phyloP scores from a whole-genome alignment of 2,888 invertebrate genomes.

The Sceliomorpha sp. region DNA sequence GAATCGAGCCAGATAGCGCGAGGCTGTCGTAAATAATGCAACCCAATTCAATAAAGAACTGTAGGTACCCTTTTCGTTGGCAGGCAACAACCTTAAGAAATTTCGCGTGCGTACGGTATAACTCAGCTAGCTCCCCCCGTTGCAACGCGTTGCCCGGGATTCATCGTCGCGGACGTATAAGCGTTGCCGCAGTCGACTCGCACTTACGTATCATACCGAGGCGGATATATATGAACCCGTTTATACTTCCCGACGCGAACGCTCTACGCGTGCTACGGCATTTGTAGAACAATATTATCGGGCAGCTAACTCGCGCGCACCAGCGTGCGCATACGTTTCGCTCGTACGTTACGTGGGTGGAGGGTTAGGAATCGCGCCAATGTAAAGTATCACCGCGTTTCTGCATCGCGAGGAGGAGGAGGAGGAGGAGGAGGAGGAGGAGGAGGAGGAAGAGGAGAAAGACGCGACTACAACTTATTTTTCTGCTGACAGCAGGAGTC shows the following conservation, averaged over 20 bases:
- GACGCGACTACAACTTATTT: slow-evolving; percentile 65
- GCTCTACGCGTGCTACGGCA: slow-evolving; percentile 61
- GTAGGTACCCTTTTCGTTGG: slow-evolving; percentile 35
- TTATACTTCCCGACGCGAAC: slow-evolving; percentile 22
- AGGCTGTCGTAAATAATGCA: slow-evolving; percentile 72
- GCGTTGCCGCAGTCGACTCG: slow-evolving; percentile 8
- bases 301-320: slow-evolving; percentile 42
- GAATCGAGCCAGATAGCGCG: slow-evolving; percentile 62
- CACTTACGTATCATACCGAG: slow-evolving; percentile 17
- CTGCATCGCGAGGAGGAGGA: slow-evolving; percentile 29
- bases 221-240: slow-evolving; percentile 19
- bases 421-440: too few species aligned
- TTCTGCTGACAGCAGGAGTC: slow-evolving; percentile 70
- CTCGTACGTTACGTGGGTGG: slow-evolving; percentile 40
- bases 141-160: slow-evolving; percentile 43
- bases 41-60: slow-evolving; percentile 75
- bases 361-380: slow-evolving; percentile 33
- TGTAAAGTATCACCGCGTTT: slow-evolving; percentile 43
- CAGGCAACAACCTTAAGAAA: slow-evolving; percentile 69
- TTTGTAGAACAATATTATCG: slow-evolving; percentile 72
- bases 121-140: slow-evolving; percentile 64
- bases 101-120: slow-evolving; percentile 70
- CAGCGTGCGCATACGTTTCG: slow-evolving; percentile 28
- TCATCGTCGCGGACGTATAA: slow-evolving; percentile 8
- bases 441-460: too few species aligned